Percentiles rank a stretch among this genome's conserved stretches.
Evolutionary conservation across 2,888 invertebrate genomes (phyloP).

Genomic region (Capitulum mitella): DNA sequence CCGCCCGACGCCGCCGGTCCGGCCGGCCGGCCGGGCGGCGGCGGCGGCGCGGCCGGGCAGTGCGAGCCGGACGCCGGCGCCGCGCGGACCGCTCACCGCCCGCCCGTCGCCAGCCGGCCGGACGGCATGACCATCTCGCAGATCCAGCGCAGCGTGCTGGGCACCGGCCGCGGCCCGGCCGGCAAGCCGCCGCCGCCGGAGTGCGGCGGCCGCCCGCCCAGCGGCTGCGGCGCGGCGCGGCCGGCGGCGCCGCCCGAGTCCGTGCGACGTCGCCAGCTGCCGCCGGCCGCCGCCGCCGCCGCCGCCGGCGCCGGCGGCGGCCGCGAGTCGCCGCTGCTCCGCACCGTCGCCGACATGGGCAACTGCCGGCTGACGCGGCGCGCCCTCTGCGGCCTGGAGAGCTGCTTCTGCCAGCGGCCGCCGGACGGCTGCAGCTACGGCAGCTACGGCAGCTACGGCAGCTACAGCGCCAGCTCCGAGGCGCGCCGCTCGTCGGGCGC

Average conservation of each 20-base stretch:
- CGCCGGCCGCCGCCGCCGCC: neutral
- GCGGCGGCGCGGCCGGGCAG: neutral
- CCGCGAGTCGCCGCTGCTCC: neutral
- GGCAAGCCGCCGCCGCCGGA: constrained; percentile 4
- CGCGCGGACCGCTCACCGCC: no score
- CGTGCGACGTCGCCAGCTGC: neutral
- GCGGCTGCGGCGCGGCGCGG: neutral
- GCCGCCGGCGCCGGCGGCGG: no score
- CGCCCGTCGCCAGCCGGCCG: neutral
- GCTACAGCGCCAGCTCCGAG: neutral
- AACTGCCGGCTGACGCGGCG: neutral
- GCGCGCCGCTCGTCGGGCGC: neutral
- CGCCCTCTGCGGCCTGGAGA: constrained; percentile 8
- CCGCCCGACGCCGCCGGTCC: neutral
- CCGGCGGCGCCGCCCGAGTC: neutral
- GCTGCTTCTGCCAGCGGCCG: constrained; percentile 4
- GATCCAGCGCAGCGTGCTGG: neutral
- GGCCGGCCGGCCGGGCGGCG: neutral
- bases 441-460: neutral
- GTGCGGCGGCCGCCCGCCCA: neutral
- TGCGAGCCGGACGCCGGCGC: neutral
- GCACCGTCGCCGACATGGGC: neutral
- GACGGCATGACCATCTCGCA: constrained; percentile 9
- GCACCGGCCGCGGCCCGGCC: neutral
- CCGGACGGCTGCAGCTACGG: neutral